phyloP scores from a whole-genome alignment of 1,140 invertebrate genomes.

The Diploscapter pachys region DNA sequence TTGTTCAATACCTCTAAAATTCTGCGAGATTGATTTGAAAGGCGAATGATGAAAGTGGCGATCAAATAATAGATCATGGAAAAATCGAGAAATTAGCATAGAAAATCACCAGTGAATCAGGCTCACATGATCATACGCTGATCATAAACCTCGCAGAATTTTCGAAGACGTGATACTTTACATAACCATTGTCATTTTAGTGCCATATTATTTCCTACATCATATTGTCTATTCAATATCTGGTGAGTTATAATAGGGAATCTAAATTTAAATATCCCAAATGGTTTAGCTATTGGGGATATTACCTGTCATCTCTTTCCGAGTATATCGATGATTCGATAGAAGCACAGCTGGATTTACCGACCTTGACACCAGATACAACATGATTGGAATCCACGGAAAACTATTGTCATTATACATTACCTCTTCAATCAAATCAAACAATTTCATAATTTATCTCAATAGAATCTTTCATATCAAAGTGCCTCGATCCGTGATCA shows the following conservation, averaged over 20 bases:
- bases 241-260: slow-evolving; percentile 24
- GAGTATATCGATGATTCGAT: slow-evolving; percentile 14
- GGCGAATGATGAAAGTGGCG: neutral
- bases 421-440: too few species aligned
- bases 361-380: too few species aligned
- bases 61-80: neutral
- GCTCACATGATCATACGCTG: neutral
- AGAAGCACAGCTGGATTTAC: too few species aligned
- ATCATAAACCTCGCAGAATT: neutral
- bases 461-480: too few species aligned
- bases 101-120: neutral
- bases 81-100: neutral
- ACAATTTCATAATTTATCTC: too few species aligned
- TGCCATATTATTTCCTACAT: slow-evolving; percentile 57
- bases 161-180: slow-evolving; percentile 47
- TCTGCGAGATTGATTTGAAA: too few species aligned
- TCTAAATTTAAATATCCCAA: neutral
- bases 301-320: slow-evolving; percentile 49
- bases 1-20: too few species aligned
- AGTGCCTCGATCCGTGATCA: too few species aligned
- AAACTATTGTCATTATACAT: too few species aligned
- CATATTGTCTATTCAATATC: slow-evolving; percentile 57
- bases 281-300: slow-evolving; percentile 51
- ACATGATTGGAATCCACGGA: too few species aligned
- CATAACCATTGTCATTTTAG: slow-evolving; percentile 28